These are phyloP conservation scores for Pemphredon lugubris DNA, from an alignment of 2,888 invertebrate genomes.

Conservation along the genomic window DNA sequence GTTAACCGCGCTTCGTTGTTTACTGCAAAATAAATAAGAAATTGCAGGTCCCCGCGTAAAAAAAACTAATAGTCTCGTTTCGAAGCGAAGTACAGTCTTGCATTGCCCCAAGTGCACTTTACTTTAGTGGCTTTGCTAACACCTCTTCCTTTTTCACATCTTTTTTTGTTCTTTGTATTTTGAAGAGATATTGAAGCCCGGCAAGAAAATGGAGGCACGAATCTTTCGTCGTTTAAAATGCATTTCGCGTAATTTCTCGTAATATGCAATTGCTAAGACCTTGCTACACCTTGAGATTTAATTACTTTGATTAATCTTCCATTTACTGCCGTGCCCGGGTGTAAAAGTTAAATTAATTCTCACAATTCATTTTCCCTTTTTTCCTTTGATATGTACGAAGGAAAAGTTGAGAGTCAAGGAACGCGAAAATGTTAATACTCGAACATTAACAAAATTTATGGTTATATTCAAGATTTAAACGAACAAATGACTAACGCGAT, in stretches of 20 bases:
- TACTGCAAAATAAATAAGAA: background rate
- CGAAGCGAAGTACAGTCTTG: background rate
- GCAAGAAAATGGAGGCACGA: background rate
- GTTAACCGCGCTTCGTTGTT: no score
- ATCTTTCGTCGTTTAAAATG: background rate
- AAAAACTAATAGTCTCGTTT: background rate
- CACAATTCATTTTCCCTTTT: no score
- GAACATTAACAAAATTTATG: no score
- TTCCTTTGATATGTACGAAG: no score
- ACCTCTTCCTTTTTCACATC: background rate
- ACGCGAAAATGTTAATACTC: no score
- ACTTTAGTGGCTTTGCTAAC: background rate
- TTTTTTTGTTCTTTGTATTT: slow-evolving; percentile 9
- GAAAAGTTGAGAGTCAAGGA: no score
- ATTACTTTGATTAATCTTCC: background rate
- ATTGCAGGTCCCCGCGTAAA: slow-evolving; percentile 1
- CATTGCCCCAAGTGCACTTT: slow-evolving; percentile 1
- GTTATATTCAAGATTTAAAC: no score
- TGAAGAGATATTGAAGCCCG: background rate
- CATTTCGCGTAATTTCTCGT: background rate
- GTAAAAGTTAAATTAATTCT: no score
- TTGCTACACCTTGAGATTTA: background rate
- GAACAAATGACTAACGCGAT: no score
- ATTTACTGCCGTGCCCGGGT: background rate
- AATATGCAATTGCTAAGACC: no score